These are phyloP conservation scores for Rhegmatorhina hoffmannsi DNA, from an alignment of 2,113 vertebrate genomes.

Conservation along the genomic window DNA sequence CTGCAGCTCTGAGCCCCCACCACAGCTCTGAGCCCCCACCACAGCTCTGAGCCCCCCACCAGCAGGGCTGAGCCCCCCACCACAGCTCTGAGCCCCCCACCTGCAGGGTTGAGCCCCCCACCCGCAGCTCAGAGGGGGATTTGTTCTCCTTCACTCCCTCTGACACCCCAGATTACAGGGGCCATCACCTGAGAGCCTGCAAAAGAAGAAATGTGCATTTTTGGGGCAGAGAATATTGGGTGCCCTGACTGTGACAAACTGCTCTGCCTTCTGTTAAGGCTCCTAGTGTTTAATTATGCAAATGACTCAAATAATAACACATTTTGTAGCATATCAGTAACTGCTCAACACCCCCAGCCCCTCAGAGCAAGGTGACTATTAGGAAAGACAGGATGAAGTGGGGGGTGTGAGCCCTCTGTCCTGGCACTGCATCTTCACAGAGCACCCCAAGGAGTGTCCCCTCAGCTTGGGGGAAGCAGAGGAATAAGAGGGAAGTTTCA, in stretches of 20 bases:
- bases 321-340: not conserved
- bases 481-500: not conserved
- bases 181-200: accelerated
- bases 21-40: no score
- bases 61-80: no score
- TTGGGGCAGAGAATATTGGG: accelerated
- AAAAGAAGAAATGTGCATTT: not conserved
- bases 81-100: no score
- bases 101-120: no score
- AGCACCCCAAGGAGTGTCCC: no score
- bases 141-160: accelerated
- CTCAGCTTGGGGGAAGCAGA: not conserved
- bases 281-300: not conserved
- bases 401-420: not conserved
- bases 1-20: no score
- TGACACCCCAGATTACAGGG: accelerated
- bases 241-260: no score
- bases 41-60: no score
- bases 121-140: not conserved
- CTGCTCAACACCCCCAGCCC: not conserved
- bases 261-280: not conserved
- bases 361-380: accelerated
- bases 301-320: no score
- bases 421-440: accelerated
- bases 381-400: accelerated